phyloP scores from a whole-genome alignment of 1,140 invertebrate genomes.

The Spodoptera frugiperda region DNA sequence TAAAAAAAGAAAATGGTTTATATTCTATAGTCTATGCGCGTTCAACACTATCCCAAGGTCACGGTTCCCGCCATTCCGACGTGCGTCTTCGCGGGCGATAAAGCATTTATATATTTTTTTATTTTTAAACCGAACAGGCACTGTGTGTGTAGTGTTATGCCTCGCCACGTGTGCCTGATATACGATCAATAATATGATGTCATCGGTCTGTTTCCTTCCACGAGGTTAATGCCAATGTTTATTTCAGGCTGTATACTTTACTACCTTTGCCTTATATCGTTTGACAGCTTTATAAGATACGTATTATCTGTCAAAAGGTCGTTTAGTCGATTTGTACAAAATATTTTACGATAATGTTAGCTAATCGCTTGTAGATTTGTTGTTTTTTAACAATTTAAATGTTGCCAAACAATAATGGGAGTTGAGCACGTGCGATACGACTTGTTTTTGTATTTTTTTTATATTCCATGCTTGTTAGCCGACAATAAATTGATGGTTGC shows the following conservation, averaged over 20 bases:
- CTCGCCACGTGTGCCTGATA: slow-evolving; percentile 27
- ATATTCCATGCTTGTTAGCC: background rate
- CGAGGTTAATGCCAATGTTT: slow-evolving; percentile 26
- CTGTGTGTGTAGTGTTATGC: background rate
- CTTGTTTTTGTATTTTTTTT: background rate
- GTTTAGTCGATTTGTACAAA: too few species aligned
- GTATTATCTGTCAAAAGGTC: too few species aligned
- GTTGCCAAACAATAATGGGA: background rate
- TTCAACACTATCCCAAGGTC: slow-evolving; percentile 20
- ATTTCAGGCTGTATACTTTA: slow-evolving; percentile 11
- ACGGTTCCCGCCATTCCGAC: slow-evolving; percentile 4
- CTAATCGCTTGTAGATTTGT: too few species aligned
- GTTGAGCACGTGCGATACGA: slow-evolving; percentile 10
- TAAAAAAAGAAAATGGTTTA: background rate
- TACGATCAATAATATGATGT: slow-evolving; percentile 42
- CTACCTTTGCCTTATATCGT: background rate
- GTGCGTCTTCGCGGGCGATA: slow-evolving; percentile 25
- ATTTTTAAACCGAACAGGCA: slow-evolving; percentile 34
- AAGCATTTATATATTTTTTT: slow-evolving; percentile 26
- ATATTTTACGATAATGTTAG: too few species aligned
- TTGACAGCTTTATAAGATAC: background rate
- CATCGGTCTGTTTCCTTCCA: slow-evolving; percentile 3
- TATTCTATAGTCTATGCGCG: background rate
- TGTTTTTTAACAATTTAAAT: too few species aligned
- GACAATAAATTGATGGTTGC: too few species aligned